Conservation (phyloP, 2,888 invertebrate genomes). For the Diarsia brunnea region DNA sequence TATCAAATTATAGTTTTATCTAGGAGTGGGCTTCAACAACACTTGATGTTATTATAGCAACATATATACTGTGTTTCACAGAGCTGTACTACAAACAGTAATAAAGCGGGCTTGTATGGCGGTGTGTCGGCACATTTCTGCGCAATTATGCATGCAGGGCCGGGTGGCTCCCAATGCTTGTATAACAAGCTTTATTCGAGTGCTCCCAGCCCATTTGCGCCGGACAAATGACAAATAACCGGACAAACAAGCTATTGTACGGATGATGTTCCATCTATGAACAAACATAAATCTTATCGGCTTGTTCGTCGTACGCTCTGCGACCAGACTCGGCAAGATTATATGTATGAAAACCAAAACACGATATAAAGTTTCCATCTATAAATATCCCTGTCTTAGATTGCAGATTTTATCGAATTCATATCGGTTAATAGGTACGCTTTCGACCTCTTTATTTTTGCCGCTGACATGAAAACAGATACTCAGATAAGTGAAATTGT, state of each 20-base stretch:
- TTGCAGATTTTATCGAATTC: slow-evolving; percentile 61
- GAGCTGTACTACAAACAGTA: slow-evolving; percentile 50
- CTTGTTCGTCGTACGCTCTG: slow-evolving; percentile 44
- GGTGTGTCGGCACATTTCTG: slow-evolving; percentile 48
- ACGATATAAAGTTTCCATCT: slow-evolving; percentile 45
- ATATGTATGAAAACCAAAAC: slow-evolving; percentile 57
- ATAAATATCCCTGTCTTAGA: slow-evolving; percentile 53
- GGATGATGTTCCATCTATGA: slow-evolving; percentile 64
- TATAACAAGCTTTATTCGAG: slow-evolving; percentile 53
- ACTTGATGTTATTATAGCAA: slow-evolving; percentile 29
- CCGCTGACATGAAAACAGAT: slow-evolving; percentile 40
- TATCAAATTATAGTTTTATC: slow-evolving; percentile 24
- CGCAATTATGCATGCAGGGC: slow-evolving; percentile 63
- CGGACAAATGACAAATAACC: slow-evolving; percentile 71
- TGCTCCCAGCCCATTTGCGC: slow-evolving; percentile 59
- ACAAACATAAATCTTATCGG: slow-evolving; percentile 74
- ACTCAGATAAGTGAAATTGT: slow-evolving; percentile 47
- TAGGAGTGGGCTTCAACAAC: slow-evolving; percentile 24
- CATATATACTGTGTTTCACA: neutral
- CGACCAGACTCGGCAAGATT: slow-evolving; percentile 54
- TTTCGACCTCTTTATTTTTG: slow-evolving; percentile 49
- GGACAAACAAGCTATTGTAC: slow-evolving; percentile 74
- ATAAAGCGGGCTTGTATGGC: slow-evolving; percentile 47
- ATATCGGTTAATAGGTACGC: slow-evolving; percentile 55
- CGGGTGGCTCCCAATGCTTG: slow-evolving; percentile 42